These are phyloP conservation scores for Pteropus alecto DNA, from an alignment of 2,113 vertebrate genomes.

Conservation along the genomic window DNA sequence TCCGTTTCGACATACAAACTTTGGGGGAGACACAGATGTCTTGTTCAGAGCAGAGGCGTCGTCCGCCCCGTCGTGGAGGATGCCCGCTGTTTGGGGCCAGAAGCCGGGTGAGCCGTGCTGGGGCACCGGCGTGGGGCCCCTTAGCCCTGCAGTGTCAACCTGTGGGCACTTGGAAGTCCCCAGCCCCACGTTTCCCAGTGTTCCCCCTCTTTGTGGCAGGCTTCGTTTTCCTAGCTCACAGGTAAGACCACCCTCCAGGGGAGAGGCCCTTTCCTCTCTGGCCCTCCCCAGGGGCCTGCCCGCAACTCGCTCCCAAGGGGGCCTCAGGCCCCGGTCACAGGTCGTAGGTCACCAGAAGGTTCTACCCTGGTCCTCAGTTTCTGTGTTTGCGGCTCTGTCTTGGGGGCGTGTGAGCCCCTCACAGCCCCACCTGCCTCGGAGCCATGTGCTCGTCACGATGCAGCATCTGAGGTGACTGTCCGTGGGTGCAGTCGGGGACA, in stretches of 20 bases:
- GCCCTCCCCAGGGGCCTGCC: background rate
- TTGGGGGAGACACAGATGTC: no score
- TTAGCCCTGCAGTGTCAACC: background rate
- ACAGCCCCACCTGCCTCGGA: background rate
- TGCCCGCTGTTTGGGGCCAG: background rate
- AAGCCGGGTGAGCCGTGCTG: accelerated
- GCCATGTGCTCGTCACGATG: background rate
- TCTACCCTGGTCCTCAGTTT: background rate
- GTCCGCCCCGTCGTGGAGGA: accelerated
- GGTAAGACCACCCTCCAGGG: background rate
- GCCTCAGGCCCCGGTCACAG: background rate
- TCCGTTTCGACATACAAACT: accelerated
- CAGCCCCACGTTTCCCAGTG: background rate
- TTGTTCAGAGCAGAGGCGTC: background rate
- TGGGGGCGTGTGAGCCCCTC: background rate
- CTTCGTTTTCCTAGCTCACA: background rate
- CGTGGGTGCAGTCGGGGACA: background rate
- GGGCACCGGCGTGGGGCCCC: background rate
- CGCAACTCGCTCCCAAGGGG: no score
- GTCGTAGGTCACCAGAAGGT: background rate
- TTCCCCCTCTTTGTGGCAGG: background rate
- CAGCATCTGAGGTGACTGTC: background rate
- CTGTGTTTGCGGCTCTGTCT: background rate
- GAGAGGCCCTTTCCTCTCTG: background rate
- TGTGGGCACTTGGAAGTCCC: background rate